Conservation (phyloP, 2,113 vertebrate genomes). For the Ariopsis seemanni region DNA sequence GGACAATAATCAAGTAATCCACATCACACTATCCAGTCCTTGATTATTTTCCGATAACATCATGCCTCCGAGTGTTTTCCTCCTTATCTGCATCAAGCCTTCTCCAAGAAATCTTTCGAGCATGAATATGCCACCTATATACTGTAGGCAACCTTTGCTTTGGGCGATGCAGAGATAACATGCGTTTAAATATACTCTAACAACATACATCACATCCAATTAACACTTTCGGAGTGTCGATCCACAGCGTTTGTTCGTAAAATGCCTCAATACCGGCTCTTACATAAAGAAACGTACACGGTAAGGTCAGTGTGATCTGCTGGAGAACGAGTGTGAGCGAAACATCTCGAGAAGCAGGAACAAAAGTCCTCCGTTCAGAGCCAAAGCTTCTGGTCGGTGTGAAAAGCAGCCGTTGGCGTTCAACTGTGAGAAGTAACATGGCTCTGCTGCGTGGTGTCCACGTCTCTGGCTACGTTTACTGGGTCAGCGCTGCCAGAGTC, state of each 20-base stretch:
- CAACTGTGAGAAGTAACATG: slow-evolving; percentile 67
- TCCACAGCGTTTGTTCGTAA: background rate
- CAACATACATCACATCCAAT: background rate
- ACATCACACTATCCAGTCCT: background rate
- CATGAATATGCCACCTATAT: background rate
- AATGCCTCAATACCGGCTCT: background rate
- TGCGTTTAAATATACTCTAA: background rate
- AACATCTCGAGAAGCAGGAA: slow-evolving; percentile 9
- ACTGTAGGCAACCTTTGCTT: background rate
- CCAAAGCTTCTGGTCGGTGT: slow-evolving; percentile 38
- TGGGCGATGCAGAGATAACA: background rate
- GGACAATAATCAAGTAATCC: background rate
- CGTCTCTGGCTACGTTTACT: slow-evolving; percentile 53
- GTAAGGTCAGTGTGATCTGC: background rate
- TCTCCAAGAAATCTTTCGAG: background rate
- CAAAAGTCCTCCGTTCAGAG: background rate
- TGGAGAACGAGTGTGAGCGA: background rate
- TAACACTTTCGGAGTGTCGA: background rate
- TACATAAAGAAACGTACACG: background rate
- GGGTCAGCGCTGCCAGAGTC: slow-evolving; percentile 29
- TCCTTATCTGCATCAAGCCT: background rate
- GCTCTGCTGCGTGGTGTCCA: slow-evolving; percentile 32
- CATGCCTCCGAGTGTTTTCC: background rate
- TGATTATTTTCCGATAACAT: background rate
- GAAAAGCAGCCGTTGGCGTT: slow-evolving; percentile 56